Conservation (phyloP, 1,140 invertebrate species). For the Cyphomyrmex costatus region DNA sequence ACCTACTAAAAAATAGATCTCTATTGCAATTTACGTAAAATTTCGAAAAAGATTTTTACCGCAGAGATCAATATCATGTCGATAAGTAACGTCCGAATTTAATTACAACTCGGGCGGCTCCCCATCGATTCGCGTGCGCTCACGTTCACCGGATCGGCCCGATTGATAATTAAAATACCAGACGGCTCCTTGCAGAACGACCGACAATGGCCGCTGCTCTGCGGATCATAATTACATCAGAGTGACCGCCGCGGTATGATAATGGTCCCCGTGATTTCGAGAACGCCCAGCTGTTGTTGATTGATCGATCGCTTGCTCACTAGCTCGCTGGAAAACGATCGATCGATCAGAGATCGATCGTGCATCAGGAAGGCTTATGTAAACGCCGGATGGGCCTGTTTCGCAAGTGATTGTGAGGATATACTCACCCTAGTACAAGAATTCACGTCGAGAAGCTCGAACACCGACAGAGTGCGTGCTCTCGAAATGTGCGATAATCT, state of each 20-base stretch:
- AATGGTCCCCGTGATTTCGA: constrained; percentile 63
- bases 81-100: constrained; percentile 22
- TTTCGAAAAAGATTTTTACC: background rate
- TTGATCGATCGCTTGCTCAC: constrained; percentile 25
- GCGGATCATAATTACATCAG: constrained; percentile 48
- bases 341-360: constrained; percentile 41
- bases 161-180: constrained; percentile 70
- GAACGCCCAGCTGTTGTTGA: constrained; percentile 1
- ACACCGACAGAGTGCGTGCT: constrained; percentile 2
- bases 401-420: constrained; percentile 1
- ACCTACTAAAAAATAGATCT: too few species aligned
- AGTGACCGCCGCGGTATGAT: constrained; percentile 66
- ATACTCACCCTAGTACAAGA: background rate
- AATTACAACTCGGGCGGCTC: constrained; percentile 15
- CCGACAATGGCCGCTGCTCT: constrained; percentile 39
- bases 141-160: constrained; percentile 7
- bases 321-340: background rate
- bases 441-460: constrained; percentile 24
- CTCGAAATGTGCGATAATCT: constrained; percentile 59
- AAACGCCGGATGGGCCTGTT: constrained; percentile 43
- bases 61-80: background rate
- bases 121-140: constrained; percentile 41
- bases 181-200: constrained; percentile 21
- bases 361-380: constrained; percentile 5
- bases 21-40: too few species aligned